Conservation (phyloP, 2,113 vertebrate genomes). For the Caretta caretta region DNA sequence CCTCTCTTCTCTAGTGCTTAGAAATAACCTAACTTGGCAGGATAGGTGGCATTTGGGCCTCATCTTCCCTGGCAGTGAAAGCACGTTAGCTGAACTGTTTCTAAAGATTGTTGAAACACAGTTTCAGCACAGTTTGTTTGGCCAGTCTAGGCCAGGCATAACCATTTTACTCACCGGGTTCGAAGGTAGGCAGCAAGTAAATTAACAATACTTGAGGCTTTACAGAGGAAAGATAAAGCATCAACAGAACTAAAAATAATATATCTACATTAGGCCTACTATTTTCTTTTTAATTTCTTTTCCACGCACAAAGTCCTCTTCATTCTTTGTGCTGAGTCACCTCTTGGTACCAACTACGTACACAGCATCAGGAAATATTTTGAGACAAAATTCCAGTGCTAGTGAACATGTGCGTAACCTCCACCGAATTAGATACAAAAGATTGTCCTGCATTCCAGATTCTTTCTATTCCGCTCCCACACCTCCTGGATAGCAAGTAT, state of each 20-base stretch:
- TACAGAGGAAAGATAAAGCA: neutral
- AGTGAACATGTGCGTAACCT: neutral
- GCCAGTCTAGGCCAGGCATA: constrained; percentile 2
- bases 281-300: neutral
- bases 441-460: constrained; percentile 19
- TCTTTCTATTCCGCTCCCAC: constrained; percentile 22
- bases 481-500: constrained; percentile 14
- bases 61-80: constrained; percentile 51
- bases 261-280: neutral
- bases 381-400: neutral
- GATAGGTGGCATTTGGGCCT: constrained; percentile 13
- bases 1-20: constrained; percentile 41
- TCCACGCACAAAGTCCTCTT: neutral
- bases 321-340: neutral
- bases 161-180: constrained; percentile 43
- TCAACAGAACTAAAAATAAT: neutral
- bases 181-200: constrained; percentile 22
- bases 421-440: neutral
- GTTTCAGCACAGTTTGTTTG: constrained; percentile 32
- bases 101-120: constrained; percentile 60
- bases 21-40: constrained; percentile 37
- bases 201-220: neutral
- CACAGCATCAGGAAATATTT: neutral
- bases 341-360: neutral
- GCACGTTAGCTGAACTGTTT: constrained; percentile 49